Conservation (phyloP, 2,888 invertebrate species). For the Cloeon dipterum region DNA sequence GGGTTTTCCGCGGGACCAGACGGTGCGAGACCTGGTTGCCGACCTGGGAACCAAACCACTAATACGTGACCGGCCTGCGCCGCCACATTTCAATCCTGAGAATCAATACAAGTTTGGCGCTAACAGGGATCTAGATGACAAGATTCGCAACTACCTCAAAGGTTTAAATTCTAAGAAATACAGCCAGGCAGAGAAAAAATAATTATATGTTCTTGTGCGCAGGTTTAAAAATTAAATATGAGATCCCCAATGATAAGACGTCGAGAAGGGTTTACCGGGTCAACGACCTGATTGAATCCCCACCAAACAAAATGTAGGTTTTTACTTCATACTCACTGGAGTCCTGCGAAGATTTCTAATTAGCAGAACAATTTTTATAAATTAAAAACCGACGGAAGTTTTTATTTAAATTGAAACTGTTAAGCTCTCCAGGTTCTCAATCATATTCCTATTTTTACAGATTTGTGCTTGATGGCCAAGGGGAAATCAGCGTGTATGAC, state of each 20-base stretch:
- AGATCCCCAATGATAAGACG: conserved; percentile 19
- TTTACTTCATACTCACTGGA: too few species aligned
- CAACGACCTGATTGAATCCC: conserved; percentile 17
- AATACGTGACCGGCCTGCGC: not conserved
- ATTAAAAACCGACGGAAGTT: too few species aligned
- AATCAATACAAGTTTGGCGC: not conserved
- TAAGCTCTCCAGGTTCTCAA: too few species aligned
- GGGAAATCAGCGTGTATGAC: conserved; percentile 20
- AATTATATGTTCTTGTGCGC: not conserved
- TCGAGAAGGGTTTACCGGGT: conserved; percentile 22
- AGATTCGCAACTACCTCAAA: conserved; percentile 19
- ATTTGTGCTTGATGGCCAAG: conserved; percentile 1
- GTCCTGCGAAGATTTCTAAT: too few species aligned
- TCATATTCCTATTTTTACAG: not conserved
- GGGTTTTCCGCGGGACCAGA: conserved; percentile 38
- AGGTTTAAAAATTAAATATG: conserved; percentile 20
- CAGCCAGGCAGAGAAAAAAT: not conserved
- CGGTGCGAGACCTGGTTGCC: conserved; percentile 22
- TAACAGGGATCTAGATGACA: too few species aligned
- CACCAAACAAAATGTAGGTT: conserved; percentile 13
- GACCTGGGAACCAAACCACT: conserved; percentile 8
- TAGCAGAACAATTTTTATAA: too few species aligned
- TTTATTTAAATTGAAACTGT: too few species aligned
- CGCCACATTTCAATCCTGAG: too few species aligned
- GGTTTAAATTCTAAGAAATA: conserved; percentile 10